Evolutionary conservation across 2,888 invertebrate species (phyloP), one percentile per base, ranked within the genome.

Genomic region (Eugnorisma glareosa): DNA sequence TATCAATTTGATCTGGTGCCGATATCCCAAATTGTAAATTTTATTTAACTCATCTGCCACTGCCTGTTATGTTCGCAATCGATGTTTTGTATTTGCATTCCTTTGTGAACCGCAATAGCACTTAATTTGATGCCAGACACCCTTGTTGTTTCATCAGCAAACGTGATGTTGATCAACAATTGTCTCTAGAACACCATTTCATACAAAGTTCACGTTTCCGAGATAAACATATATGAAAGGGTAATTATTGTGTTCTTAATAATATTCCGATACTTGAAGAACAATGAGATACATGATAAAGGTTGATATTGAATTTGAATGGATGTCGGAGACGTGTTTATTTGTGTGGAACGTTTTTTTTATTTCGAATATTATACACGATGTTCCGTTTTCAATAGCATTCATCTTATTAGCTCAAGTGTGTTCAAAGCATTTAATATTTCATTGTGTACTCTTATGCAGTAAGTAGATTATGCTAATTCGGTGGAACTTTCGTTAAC

Each of bases 41-140:
- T 77, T 77, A 72, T 68, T 77, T 43, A 67, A 48, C 66, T 57
- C 67, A 37, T 77, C n/a, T 68, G 48, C 48, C 37, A 54, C 51
- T 45, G 18, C 40, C 21, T 43, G 71, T 59, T 59, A 51, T 68
- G 78, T 74, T 64, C 48, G 28, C 70, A 48, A 67, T 63, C 67
- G 69, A 73, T 69, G 73, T 76, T 70, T 79, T 78, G 85, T 74
- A 82, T 84, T 84, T 85, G 66, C 86, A 79, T 82, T 79, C 79
- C 83, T 84, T 84, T 84, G 85, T 84, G 51, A 57, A 43, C 74
- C 43, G 79, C 83, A 82, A 79, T 75, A 63, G 71, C 75, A 82
- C 69, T 75, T 85, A 82, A 82, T 79, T 85, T 75, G 72, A 85
- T 73, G 79, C 69, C 71, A 40, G 54, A 81, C 85, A 75, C 73